Conservation (phyloP, 1,140 invertebrate species). For the Paraescarpia echinospica region DNA sequence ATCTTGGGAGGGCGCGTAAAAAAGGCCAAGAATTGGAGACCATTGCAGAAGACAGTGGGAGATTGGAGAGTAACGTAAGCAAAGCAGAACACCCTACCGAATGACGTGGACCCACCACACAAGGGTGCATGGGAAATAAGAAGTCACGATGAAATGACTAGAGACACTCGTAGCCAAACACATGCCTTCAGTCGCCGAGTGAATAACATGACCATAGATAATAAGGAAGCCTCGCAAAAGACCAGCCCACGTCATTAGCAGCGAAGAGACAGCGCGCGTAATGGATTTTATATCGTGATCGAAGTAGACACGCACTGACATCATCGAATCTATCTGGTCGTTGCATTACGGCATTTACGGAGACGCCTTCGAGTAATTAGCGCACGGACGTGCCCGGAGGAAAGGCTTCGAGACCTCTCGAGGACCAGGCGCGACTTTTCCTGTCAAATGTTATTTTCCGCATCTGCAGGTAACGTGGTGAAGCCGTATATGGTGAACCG, state of each 20-base stretch:
- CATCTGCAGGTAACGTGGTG: neutral
- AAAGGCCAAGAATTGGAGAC: no score
- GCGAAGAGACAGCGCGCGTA: neutral
- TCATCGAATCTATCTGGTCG: neutral
- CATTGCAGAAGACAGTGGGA: no score
- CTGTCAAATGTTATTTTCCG: neutral
- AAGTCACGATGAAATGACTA: no score
- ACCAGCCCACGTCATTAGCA: neutral
- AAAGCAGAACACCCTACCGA: no score
- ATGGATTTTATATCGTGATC: neutral
- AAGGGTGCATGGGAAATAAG: no score
- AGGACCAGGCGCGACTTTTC: neutral
- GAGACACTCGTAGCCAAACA: no score
- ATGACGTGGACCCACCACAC: no score
- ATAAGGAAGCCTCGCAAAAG: neutral
- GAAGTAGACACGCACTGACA: neutral
- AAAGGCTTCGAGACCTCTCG: neutral
- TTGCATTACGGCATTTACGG: neutral
- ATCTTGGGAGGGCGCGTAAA: no score
- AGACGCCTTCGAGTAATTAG: neutral
- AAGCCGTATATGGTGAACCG: neutral
- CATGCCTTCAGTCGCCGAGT: neutral
- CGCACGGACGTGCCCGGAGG: neutral
- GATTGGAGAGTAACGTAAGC: no score
- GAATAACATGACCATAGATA: neutral